Percentiles rank a stretch among this genome's conserved stretches.
These are phyloP conservation scores for Equus quagga DNA, from an alignment of 2,113 vertebrate species.

Conservation along the genomic window DNA sequence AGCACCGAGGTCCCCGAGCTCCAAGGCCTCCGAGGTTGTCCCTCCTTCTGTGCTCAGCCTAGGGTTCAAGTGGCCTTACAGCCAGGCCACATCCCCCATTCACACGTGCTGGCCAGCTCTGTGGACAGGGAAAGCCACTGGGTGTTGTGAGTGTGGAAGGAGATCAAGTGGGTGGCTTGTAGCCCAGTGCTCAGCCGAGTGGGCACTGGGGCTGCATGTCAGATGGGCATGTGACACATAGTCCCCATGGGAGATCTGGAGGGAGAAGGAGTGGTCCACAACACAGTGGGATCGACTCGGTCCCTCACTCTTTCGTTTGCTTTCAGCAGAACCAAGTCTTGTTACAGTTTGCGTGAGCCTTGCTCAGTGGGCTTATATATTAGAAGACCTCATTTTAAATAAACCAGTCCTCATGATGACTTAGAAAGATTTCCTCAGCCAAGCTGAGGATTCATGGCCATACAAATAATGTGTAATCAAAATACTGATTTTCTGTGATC, in stretches of 20 bases:
- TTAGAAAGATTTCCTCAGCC: slow-evolving; percentile 14
- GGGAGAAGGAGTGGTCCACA: accelerated
- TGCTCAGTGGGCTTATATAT: background rate
- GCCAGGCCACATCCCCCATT: background rate
- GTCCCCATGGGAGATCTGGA: background rate
- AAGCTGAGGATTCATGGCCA: background rate
- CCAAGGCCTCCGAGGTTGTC: background rate
- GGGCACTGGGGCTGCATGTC: background rate
- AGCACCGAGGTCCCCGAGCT: background rate
- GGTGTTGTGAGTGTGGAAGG: background rate
- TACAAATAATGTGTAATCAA: background rate
- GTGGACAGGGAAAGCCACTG: background rate
- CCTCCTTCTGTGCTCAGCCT: background rate
- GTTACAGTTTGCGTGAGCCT: background rate
- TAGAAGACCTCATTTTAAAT: background rate
- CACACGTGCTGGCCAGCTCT: background rate
- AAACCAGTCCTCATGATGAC: background rate
- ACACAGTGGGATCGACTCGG: accelerated
- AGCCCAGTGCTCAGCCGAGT: background rate
- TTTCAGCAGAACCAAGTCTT: background rate
- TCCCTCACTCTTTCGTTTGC: background rate
- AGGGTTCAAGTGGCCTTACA: background rate
- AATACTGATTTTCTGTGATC: background rate
- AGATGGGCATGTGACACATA: background rate
- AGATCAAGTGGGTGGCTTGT: background rate